Conservation (phyloP, 2,113 vertebrate genomes). For the Notechis scutatus region DNA sequence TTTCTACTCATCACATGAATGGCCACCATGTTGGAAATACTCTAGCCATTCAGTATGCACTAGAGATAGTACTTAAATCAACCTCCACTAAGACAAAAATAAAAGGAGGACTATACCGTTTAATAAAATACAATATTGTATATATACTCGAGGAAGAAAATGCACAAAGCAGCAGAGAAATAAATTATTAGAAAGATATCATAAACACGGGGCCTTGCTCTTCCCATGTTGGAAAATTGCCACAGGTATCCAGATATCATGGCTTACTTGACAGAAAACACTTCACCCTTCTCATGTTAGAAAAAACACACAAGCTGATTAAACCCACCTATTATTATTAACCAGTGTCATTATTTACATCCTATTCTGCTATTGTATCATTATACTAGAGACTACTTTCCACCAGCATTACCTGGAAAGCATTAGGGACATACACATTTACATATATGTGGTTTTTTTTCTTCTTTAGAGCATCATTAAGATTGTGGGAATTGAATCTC, state of each 20-base stretch:
- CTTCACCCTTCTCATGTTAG: background rate
- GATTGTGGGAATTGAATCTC: constrained; percentile 64
- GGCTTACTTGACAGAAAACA: background rate
- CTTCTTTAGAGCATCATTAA: constrained; percentile 60
- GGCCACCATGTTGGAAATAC: background rate
- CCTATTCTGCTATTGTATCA: constrained; percentile 11
- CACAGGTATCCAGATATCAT: background rate
- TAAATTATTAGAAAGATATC: background rate
- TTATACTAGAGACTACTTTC: background rate
- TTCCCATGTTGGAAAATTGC: background rate
- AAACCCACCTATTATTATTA: background rate
- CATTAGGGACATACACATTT: constrained; percentile 37
- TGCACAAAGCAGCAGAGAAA: background rate
- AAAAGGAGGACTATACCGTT: background rate
- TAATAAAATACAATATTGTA: background rate
- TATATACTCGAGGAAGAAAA: background rate
- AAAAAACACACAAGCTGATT: background rate
- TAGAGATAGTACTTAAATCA: background rate
- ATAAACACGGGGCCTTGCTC: background rate
- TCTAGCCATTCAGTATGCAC: background rate
- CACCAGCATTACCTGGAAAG: constrained; percentile 37
- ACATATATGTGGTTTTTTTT: constrained; percentile 46
- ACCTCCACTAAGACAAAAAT: background rate
- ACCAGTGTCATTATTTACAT: background rate
- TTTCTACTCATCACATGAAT: background rate